A percentile compares a stretch with the other conserved stretches of the same genome.
These are phyloP conservation scores for Coleophora flavipennella DNA, from an alignment of 2,888 invertebrate species.

Conservation along the genomic window DNA sequence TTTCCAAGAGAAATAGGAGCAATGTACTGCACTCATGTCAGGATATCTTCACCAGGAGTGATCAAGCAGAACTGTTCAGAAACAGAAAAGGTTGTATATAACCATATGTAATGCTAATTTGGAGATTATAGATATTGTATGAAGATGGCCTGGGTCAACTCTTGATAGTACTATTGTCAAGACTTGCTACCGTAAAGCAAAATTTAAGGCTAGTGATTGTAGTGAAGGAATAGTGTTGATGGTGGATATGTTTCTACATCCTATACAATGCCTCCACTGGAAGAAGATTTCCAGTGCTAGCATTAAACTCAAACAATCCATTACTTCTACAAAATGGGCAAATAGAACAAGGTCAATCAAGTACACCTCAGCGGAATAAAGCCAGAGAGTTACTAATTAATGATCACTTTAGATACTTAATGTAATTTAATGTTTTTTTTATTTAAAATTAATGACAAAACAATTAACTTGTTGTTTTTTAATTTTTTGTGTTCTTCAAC, in stretches of 20 bases:
- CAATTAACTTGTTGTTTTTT: no score
- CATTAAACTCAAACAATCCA: conserved; percentile 1
- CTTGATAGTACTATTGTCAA: conserved; percentile 14
- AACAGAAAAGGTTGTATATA: conserved; percentile 13
- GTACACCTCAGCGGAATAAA: no score
- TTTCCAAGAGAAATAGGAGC: conserved; percentile 3
- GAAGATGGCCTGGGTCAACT: conserved; percentile 7
- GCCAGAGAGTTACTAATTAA: no score
- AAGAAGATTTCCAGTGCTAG: conserved; percentile 11
- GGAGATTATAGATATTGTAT: conserved; percentile 10
- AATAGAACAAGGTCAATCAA: no score
- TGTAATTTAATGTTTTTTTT: no score
- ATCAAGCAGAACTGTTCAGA: conserved; percentile 10
- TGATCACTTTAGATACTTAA: no score
- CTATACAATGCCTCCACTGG: conserved; percentile 13
- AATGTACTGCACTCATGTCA: conserved; percentile 12
- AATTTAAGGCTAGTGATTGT: conserved; percentile 10
- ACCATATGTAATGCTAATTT: no score
- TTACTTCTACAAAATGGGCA: no score
- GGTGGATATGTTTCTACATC: conserved; percentile 10
- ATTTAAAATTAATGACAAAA: no score
- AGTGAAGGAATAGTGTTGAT: conserved; percentile 12
- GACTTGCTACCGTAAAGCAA: no score
- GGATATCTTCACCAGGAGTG: conserved; percentile 8
- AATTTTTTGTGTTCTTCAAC: no score